phyloP scores from a whole-genome alignment of 2,113 vertebrate species.

The Gracilinanus agilis region DNA sequence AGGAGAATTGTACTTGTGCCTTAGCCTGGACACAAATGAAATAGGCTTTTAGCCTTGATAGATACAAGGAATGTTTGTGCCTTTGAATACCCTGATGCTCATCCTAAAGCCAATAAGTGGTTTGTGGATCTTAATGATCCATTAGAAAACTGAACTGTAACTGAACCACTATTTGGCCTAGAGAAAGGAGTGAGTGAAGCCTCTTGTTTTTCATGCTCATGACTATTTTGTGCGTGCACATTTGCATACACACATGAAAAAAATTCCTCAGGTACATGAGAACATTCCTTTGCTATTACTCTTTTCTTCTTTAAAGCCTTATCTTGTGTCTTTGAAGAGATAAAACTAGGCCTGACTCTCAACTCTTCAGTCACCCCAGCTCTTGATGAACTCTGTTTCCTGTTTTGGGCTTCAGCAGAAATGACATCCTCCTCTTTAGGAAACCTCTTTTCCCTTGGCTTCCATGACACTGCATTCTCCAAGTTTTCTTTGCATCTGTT shows the following conservation, averaged over 20 bases:
- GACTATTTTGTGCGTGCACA: not conserved
- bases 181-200: not conserved
- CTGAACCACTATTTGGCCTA: not conserved
- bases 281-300: not conserved
- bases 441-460: not conserved
- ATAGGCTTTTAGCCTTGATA: slow-evolving; percentile 13
- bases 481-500: not conserved
- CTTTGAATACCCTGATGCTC: not conserved
- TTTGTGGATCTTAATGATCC: not conserved
- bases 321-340: too few relatives aligned
- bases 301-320: not conserved
- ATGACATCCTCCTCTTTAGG: not conserved
- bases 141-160: not conserved
- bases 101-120: not conserved
- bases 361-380: too few relatives aligned
- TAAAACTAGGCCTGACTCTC: too few relatives aligned
- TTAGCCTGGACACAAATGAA: not conserved
- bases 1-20: not conserved
- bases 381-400: not conserved
- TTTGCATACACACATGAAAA: not conserved
- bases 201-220: not conserved
- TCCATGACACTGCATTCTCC: not conserved
- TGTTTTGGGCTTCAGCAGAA: not conserved
- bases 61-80: slow-evolving; percentile 14
- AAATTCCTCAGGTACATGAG: not conserved